Conservation (phyloP, 2,888 invertebrate species). For the Drosophila pseudotalamancana region DNA sequence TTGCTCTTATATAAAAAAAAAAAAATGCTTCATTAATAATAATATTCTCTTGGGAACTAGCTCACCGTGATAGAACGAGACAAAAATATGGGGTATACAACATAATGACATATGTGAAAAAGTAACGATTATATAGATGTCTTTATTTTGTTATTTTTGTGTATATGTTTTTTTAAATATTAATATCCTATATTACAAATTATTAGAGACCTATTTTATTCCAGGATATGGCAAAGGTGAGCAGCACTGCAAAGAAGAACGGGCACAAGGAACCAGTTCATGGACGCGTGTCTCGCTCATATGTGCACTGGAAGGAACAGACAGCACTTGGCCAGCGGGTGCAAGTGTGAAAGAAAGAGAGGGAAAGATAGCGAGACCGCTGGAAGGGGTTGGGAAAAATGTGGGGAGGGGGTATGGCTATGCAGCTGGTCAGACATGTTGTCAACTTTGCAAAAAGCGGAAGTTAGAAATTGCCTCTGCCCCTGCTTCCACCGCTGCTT, state of each 20-base stretch:
- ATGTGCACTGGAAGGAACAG: neutral
- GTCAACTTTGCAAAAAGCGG: conserved; percentile 77
- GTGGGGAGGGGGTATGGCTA: neutral
- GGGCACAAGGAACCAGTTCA: conserved; percentile 8
- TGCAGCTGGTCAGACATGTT: conserved; percentile 60
- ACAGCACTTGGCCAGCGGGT: neutral
- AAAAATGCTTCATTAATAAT: no score
- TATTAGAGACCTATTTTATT: neutral
- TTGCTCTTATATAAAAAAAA: no score
- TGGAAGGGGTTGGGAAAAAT: no score
- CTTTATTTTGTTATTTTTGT: no score
- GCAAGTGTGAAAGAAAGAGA: neutral
- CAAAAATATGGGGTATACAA: no score
- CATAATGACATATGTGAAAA: no score
- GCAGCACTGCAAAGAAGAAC: neutral
- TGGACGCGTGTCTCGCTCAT: conserved; percentile 5
- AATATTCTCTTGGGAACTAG: no score
- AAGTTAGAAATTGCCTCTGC: conserved; percentile 64
- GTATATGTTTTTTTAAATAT: no score
- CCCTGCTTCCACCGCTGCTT: conserved; percentile 2
- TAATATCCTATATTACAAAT: no score
- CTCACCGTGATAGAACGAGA: no score
- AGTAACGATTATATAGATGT: no score
- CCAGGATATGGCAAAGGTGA: neutral
- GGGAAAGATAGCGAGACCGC: neutral